Evolutionary conservation across 2,888 invertebrate species (phyloP).

Genomic region (Cosmopolites sordidus): DNA sequence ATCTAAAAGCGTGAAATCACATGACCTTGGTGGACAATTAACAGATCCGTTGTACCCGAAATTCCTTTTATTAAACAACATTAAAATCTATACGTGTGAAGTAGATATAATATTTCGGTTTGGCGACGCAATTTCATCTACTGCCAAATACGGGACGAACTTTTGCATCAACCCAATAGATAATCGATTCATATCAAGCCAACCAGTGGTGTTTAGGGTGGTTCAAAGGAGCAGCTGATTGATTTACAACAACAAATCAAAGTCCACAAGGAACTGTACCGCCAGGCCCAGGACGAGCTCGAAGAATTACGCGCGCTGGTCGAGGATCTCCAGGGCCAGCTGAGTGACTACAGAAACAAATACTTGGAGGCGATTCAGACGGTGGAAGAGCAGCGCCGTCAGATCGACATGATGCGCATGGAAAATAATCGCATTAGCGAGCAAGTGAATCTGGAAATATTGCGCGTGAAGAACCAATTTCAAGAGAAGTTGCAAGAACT

Average conservation of each 20-base stretch:
- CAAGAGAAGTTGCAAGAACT: constrained; percentile 69
- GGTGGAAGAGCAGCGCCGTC: constrained; percentile 66
- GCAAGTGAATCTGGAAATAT: constrained; percentile 67
- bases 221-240: constrained; percentile 58
- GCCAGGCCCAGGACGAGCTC: constrained; percentile 58
- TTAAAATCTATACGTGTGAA: no score
- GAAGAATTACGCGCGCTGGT: constrained; percentile 56
- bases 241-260: constrained; percentile 57
- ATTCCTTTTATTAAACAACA: no score
- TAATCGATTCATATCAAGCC: not conserved
- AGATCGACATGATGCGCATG: constrained; percentile 68
- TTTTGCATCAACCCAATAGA: not conserved
- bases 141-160: no score
- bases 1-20: no score
- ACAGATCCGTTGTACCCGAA: no score
- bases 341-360: constrained; percentile 68
- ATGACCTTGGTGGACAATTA: no score
- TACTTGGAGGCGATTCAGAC: constrained; percentile 65
- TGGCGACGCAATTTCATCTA: no score
- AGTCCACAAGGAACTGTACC: constrained; percentile 53
- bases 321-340: constrained; percentile 62
- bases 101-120: no score
- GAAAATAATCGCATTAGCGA: constrained; percentile 67
- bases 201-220: constrained; percentile 30
- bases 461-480: constrained; percentile 65